Evolutionary conservation across 2,888 invertebrate genomes (phyloP).

Genomic region (Lumbricus terrestris): DNA sequence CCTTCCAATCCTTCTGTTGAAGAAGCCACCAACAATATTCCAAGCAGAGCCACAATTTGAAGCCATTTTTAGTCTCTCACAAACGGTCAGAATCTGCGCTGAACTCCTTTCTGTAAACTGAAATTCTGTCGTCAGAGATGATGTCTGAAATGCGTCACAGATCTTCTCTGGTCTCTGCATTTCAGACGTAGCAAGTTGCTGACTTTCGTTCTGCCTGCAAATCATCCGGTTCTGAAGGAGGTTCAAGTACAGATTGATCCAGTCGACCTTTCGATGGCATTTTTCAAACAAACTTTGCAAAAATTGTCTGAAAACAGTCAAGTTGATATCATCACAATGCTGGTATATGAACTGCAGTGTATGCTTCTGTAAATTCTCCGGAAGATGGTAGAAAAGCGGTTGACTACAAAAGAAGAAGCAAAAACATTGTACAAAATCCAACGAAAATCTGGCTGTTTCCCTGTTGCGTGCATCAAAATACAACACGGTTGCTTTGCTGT

Average conservation of each 20-base stretch:
- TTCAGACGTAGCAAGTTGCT: not conserved
- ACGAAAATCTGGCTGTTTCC: not conserved
- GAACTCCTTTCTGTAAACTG: not conserved
- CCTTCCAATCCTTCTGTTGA: not conserved
- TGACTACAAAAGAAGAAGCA: not conserved
- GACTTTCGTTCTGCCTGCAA: not conserved
- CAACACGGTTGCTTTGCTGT: too few species aligned
- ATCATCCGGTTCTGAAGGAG: not conserved
- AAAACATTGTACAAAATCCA: not conserved
- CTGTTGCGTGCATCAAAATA: too few species aligned
- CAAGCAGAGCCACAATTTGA: not conserved
- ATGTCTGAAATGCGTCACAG: not conserved
- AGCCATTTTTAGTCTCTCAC: not conserved
- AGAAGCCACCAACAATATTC: not conserved
- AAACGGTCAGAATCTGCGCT: not conserved
- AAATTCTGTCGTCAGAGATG: not conserved
- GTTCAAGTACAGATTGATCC: not conserved
- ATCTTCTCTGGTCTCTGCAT: not conserved
- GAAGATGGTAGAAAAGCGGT: conserved; percentile 8
- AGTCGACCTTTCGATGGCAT: not conserved
- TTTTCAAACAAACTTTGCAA: not conserved
- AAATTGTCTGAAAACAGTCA: not conserved
- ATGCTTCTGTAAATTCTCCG: not conserved
- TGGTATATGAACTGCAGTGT: not conserved
- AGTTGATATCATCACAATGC: not conserved